Evolutionary conservation across 2,888 invertebrate genomes (phyloP).

Genomic region (Hirtodrosophila duncani): DNA sequence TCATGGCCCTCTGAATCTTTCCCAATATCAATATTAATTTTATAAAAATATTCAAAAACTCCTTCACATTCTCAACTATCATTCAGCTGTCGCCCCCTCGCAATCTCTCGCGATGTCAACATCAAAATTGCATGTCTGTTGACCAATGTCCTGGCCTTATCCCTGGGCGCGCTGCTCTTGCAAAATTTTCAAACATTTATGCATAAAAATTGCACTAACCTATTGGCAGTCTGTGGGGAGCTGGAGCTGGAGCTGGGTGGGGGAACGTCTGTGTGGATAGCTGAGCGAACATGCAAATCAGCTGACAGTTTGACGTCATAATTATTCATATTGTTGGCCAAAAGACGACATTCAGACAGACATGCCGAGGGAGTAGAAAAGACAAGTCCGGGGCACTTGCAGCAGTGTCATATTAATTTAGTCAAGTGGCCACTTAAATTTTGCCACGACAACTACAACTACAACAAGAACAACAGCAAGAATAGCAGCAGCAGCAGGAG

Average conservation of each 20-base stretch:
- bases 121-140: too few species aligned
- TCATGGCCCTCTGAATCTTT: too few species aligned
- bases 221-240: conserved; percentile 25
- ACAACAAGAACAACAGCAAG: conserved; percentile 1
- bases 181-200: too few species aligned
- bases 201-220: too few species aligned
- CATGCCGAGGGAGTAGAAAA: conserved; percentile 7
- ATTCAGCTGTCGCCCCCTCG: too few species aligned
- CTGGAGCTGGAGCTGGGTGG: background rate
- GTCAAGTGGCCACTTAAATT: conserved; percentile 71
- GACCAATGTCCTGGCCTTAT: too few species aligned
- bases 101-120: too few species aligned
- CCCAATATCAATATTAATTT: too few species aligned
- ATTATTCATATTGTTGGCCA: conserved; percentile 64
- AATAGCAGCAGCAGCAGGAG: background rate
- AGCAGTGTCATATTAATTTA: conserved; percentile 70
- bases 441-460: conserved; percentile 46
- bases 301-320: conserved; percentile 53
- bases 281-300: conserved; percentile 55
- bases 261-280: conserved; percentile 24
- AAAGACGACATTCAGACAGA: conserved; percentile 14
- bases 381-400: conserved; percentile 58
- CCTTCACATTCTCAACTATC: too few species aligned
- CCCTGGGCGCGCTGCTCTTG: too few species aligned
- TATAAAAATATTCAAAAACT: too few species aligned